A percentile compares a stretch with the other conserved stretches of the same genome.
Conservation (phyloP, 2,113 vertebrate species). For the Narcine bancroftii region DNA sequence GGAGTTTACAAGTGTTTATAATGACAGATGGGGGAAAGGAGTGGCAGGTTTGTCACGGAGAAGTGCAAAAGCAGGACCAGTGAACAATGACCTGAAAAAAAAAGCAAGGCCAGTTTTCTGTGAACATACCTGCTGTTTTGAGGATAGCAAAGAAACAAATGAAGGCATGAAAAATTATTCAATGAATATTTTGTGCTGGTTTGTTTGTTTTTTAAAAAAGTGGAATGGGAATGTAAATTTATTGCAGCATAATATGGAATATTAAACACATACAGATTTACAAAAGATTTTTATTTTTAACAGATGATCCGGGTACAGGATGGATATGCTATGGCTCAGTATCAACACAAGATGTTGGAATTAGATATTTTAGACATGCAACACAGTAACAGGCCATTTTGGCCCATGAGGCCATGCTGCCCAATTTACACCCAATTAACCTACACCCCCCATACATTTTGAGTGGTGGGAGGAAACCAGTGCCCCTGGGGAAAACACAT, state of each 20-base stretch:
- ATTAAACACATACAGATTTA: too few species aligned
- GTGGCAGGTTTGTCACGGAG: not conserved
- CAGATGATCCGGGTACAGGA: too few species aligned
- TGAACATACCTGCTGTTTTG: not conserved
- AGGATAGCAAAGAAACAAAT: not conserved
- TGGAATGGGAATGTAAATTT: not conserved
- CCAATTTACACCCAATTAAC: too few species aligned
- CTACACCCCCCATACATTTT: too few species aligned
- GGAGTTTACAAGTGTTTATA: not conserved
- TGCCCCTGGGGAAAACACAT: too few species aligned
- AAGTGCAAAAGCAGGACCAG: not conserved
- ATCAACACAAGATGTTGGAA: too few species aligned
- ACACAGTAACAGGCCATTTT: too few species aligned
- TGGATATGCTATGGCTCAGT: too few species aligned
- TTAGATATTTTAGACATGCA: too few species aligned
- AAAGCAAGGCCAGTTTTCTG: not conserved
- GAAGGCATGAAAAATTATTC: not conserved
- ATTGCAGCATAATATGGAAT: not conserved
- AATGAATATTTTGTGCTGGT: not conserved
- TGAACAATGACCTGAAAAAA: not conserved
- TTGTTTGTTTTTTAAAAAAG: not conserved
- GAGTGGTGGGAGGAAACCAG: too few species aligned
- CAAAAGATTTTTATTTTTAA: too few species aligned
- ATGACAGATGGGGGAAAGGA: not conserved
- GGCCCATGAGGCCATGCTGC: too few species aligned